Evolutionary conservation across 2,888 invertebrate species (phyloP), one percentile per base, ranked within the genome.

Genomic region (Lumbricus terrestris): DNA sequence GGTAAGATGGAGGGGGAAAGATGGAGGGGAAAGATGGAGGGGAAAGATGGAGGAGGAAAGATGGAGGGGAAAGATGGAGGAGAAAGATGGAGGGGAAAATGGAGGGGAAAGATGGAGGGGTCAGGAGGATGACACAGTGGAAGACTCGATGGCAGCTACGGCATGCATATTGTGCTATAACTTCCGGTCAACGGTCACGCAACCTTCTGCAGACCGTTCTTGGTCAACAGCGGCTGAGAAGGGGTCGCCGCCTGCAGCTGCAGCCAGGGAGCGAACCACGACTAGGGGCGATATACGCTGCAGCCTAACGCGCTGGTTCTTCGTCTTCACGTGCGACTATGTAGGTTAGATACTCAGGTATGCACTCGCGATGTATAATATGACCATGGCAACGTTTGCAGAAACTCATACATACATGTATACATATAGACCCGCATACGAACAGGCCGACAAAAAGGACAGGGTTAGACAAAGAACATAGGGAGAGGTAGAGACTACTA

Each of bases 221-320:
- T 54, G n/a, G 69, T 69, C 69, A 69, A 13, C 69, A 18, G 18
- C 15, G n/a, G n/a, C 69, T n/a, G n/a, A n/a, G n/a, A 1, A 69
- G 69, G n/a, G n/a, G 47, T 20, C 47, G 47, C 69, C 47, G 47
- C 69, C 69, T 69, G 69, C 69, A n/a, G n/a, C n/a, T n/a, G n/a
- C n/a, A 69, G n/a, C 69, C 69, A 69, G 69, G n/a, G n/a, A n/a
- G 69, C 69, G n/a, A 69, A n/a, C 69, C 69, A n/a, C 69, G n/a
- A n/a, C 29, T 11, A 69, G n/a, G 69, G n/a, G 69, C 69, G 11
- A n/a, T n/a, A 69, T n/a, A n/a, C 69, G 13, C 29, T 1, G 23
- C 54, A 29, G 54, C 54, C 47, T 15, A n/a, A n/a, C 20, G 11
- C 18, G 20, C 54, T n/a, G n/a, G n/a, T n/a, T n/a, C n/a, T n/a